Evolutionary conservation across 2,888 invertebrate species (phyloP), one percentile per base, ranked within the genome.

Genomic region (Uropetala carovei): DNA sequence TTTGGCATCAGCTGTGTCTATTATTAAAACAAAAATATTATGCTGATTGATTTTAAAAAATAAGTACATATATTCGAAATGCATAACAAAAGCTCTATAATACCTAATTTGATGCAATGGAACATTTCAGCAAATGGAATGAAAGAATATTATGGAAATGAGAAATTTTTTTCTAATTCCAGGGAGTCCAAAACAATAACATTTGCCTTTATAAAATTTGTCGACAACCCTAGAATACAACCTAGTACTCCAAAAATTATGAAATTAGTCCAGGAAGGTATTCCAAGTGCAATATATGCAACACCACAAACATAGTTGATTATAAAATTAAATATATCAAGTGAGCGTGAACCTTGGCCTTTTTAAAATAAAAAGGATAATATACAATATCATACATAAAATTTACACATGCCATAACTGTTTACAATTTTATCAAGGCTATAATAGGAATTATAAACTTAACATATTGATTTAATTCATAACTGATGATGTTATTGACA

Each of bases 281-380:
- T 89, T 89, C 27, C 64, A 68, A 64, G 64, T 89, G 64, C 64
- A 68, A 56, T 89, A 18, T 68, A 89, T 64, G 89, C 68, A 89
- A 89, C 56, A 68, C 89, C 89, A 89, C 64, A 83, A 83, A 83
- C 43, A 68, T 89, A 11, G 64, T 68, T 89, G 64, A 64, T 68
- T 89, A 89, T 64, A 89, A 89, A 89, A 89, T 89, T 89, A 89
- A 89, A 89, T 89, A 68, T 64, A 30, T 89, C 64, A 89, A 43
- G 64, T 89, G 89, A 89, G 89, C 89, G 64, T 89, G 89, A 89
- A 89, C 89, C 89, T 60, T 89, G 64, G 89, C 89, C 89, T 89
- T 60, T 89, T 89, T 58, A n/a, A 64, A 60, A 64, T 43, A 68
- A 64, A 68, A 27, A 27, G 0, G 3, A 11, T 22, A 8, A 27